A percentile compares a stretch with the other conserved stretches of the same genome.
phyloP scores from a whole-genome alignment of 2,888 invertebrate genomes.

The Subacronicta megacephala region DNA sequence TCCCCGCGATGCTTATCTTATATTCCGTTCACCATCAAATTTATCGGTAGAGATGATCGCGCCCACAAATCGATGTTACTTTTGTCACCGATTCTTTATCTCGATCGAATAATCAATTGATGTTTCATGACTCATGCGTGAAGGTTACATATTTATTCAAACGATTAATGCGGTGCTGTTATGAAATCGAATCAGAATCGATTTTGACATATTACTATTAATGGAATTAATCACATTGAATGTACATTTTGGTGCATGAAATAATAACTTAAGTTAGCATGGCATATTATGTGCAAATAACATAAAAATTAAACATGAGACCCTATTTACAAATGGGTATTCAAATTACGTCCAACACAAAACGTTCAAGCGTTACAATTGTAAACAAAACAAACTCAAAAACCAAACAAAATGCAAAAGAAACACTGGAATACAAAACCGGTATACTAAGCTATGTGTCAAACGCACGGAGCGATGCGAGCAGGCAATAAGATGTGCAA shows the following conservation, averaged over 20 bases:
- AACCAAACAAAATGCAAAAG: conserved; percentile 70
- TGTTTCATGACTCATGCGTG: conserved; percentile 60
- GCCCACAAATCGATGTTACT: conserved; percentile 63
- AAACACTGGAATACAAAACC: conserved; percentile 67
- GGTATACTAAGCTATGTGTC: conserved; percentile 75
- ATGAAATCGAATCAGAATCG: conserved; percentile 49
- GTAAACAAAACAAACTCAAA: conserved; percentile 55
- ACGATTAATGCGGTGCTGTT: conserved; percentile 42
- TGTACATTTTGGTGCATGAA: conserved; percentile 20
- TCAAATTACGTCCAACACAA: conserved; percentile 52
- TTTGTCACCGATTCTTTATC: conserved; percentile 70
- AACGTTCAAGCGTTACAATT: conserved; percentile 53
- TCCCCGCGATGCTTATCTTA: conserved; percentile 33
- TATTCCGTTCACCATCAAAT: conserved; percentile 33
- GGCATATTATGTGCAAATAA: conserved; percentile 34
- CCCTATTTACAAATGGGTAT: conserved; percentile 35
- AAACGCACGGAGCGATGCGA: conserved; percentile 74
- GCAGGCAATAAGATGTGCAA: conserved; percentile 86
- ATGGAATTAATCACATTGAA: conserved; percentile 29
- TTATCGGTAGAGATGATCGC: conserved; percentile 62
- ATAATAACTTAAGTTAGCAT: conserved; percentile 26
- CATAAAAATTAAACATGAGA: conserved; percentile 20
- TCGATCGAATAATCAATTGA: conserved; percentile 60
- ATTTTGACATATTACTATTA: conserved; percentile 41
- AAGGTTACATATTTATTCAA: conserved; percentile 57